phyloP scores from a whole-genome alignment of 1,140 invertebrate genomes.

The Neodiprion virginianus region DNA sequence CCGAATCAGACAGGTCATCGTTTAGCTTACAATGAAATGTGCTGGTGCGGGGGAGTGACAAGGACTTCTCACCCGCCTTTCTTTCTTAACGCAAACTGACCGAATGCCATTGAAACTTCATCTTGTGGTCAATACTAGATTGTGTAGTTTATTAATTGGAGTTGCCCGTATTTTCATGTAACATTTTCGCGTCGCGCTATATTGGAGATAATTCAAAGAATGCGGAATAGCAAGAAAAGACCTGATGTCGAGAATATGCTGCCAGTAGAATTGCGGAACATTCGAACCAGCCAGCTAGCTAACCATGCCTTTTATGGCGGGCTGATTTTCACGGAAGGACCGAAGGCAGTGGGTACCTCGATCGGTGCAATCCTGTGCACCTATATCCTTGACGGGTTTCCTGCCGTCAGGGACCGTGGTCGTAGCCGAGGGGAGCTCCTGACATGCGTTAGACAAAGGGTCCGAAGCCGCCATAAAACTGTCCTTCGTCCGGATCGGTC shows the following conservation, averaged over 20 bases:
- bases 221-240: neutral
- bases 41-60: neutral
- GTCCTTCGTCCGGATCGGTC: slow-evolving; percentile 31
- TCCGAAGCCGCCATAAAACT: slow-evolving; percentile 44
- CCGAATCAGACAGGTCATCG: slow-evolving; percentile 1
- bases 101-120: no score
- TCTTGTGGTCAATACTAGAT: neutral
- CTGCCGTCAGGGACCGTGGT: neutral
- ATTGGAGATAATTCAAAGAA: neutral
- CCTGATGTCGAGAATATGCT: neutral
- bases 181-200: neutral
- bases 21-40: neutral
- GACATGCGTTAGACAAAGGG: slow-evolving; percentile 39
- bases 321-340: slow-evolving; percentile 7
- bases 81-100: no score
- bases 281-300: neutral
- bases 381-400: neutral
- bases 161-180: no score
- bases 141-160: neutral
- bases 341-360: slow-evolving; percentile 3
- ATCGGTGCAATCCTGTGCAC: neutral
- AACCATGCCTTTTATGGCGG: neutral
- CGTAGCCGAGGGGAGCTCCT: neutral
- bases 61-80: no score
- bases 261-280: neutral